phyloP scores from a whole-genome alignment of 2,888 invertebrate genomes.

The Euplagia quadripunctaria region DNA sequence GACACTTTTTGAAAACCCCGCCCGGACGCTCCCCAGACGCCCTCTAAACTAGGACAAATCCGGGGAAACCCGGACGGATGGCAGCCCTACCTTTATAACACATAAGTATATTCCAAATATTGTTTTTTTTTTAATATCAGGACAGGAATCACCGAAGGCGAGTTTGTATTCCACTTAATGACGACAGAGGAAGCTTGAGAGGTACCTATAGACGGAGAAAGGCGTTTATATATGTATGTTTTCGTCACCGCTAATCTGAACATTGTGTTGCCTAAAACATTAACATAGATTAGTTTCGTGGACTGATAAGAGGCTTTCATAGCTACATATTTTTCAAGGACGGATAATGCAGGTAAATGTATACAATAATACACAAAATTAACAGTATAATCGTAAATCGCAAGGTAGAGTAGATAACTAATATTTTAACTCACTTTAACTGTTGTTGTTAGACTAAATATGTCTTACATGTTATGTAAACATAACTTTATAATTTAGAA shows the following conservation, averaged over 20 bases:
- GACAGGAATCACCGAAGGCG: neutral
- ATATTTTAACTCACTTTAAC: neutral
- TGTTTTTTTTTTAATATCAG: neutral
- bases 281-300: conserved; percentile 9
- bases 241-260: neutral
- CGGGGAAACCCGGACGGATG: no score
- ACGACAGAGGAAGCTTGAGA: neutral
- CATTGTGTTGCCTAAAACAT: neutral
- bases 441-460: neutral
- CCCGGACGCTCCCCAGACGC: no score
- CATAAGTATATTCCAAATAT: neutral
- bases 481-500: no score
- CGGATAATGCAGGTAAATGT: neutral
- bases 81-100: no score
- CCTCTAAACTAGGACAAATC: no score
- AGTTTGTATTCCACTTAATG: neutral
- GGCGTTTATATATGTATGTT: neutral
- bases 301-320: conserved; percentile 5
- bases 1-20: no score
- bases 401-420: neutral
- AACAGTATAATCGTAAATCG: neutral
- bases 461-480: no score
- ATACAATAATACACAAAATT: neutral
- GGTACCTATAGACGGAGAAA: neutral
- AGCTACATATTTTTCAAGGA: neutral